Evolutionary conservation across 2,113 vertebrate species (phyloP).

Genomic region (Otus sunia): DNA sequence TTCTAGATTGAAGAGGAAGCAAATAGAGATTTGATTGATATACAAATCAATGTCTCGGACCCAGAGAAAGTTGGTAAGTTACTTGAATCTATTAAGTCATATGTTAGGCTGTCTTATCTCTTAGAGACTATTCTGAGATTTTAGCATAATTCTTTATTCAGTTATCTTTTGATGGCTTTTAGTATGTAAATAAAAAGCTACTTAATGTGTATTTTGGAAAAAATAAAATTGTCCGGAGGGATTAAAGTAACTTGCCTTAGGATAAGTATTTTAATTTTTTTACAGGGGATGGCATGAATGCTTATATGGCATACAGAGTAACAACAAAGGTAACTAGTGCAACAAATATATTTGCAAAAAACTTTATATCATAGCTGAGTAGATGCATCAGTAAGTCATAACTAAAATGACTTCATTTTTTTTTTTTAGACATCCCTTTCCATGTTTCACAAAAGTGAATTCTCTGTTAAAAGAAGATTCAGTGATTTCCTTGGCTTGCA

Average conservation of each 20-base stretch:
- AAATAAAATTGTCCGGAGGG: background rate
- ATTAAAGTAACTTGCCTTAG: background rate
- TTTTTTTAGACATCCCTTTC: constrained; percentile 83
- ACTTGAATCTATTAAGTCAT: background rate
- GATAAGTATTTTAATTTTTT: background rate
- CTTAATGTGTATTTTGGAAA: background rate
- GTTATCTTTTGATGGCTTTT: background rate
- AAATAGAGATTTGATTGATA: constrained; percentile 82
- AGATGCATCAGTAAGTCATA: background rate
- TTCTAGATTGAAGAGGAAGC: constrained; percentile 86
- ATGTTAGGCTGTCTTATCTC: background rate
- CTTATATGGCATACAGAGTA: constrained; percentile 93
- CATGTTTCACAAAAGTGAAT: constrained; percentile 84
- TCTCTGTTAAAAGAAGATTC: constrained; percentile 91
- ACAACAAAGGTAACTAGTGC: constrained; percentile 81
- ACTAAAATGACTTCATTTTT: background rate
- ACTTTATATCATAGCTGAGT: background rate
- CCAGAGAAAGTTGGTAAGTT: constrained; percentile 93
- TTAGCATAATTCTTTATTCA: background rate
- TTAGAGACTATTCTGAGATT: background rate
- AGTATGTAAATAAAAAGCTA: background rate
- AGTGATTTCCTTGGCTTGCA: constrained; percentile 95
- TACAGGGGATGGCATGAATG: constrained; percentile 92
- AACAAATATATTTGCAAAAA: background rate
- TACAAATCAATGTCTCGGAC: constrained; percentile 89